A percentile compares a stretch with the other conserved stretches of the same genome.
Evolutionary conservation across 2,797 vertebrate genomes (phyloP).

Genomic region (Catostomus latipinnis): DNA sequence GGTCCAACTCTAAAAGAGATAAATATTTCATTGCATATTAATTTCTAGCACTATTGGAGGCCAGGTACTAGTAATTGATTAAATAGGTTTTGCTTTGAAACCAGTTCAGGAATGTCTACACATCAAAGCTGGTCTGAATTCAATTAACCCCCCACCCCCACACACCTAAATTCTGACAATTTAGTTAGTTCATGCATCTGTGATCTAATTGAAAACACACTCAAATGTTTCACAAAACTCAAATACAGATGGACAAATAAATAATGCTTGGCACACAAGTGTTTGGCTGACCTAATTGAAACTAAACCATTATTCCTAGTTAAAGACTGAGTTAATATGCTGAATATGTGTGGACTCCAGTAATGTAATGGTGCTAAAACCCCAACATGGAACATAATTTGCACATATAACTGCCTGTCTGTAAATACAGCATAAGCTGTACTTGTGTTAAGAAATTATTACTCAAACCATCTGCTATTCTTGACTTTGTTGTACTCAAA

Average conservation of each 20-base stretch:
- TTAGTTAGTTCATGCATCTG: slow-evolving; percentile 1
- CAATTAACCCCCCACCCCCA: too few species aligned
- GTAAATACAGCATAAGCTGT: too few species aligned
- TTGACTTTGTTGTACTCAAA: too few species aligned
- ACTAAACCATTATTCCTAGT: slow-evolving; percentile 17
- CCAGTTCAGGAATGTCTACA: neutral
- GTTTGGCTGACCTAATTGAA: slow-evolving; percentile 13
- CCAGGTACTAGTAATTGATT: too few species aligned
- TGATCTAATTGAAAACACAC: slow-evolving; percentile 17
- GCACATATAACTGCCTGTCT: too few species aligned
- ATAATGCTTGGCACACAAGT: neutral
- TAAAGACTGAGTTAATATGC: slow-evolving; percentile 15
- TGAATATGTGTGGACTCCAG: neutral
- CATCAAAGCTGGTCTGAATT: neutral
- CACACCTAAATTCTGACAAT: neutral
- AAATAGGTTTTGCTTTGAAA: neutral
- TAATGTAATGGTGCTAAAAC: neutral
- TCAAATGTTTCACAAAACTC: neutral
- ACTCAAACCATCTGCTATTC: too few species aligned
- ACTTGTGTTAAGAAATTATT: too few species aligned
- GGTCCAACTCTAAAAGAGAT: slow-evolving; percentile 80
- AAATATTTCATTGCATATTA: neutral
- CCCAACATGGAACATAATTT: neutral
- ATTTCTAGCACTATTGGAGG: too few species aligned
- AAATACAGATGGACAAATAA: slow-evolving; percentile 6